Evolutionary conservation across 2,797 vertebrate species (phyloP), one percentile per base, ranked within the genome.

Genomic region (Spinus pinus): DNA sequence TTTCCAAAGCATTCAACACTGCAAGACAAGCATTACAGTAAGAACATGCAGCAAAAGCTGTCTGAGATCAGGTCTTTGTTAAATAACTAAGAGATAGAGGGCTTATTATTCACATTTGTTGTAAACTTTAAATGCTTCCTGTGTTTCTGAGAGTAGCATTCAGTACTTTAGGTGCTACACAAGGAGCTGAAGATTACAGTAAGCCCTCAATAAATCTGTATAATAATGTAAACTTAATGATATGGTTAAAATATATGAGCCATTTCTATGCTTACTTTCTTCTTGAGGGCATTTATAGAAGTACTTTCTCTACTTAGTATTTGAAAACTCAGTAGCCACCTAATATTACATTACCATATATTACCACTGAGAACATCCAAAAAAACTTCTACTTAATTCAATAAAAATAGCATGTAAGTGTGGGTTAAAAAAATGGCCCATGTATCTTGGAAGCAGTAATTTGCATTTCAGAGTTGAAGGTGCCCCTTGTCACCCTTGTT

Each of bases 181-280:
- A 74, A 51, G 20, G 12, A 88, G 58, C 1, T 49, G 49, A 93
- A 83, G 79, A 88, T 37, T 54, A 71, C 2, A 81, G 8, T 21
- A 80, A 64, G 56, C 23, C n/a, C 56, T 41, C 2, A 2, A 80
- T 60, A 75, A 81, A 82, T 1, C 0, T 16, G 22, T 23, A 58
- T 44, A 83, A 70, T 57, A 77, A 91, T 18, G 19, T 53, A 93
- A 92, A 83, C n/a, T 31, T 77, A 86, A 94, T 33, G 30, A 41
- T 49, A 70, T 2, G 2, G 61, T 72, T 74, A 69, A 69, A 93
- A 91, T 73, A 77, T 12, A 70, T 50, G 41, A 94, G 61, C 22
- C 35, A 92, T 56, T 89, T 85, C 79, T 91, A 81, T 47, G n/a
- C 49, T 80, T 88, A 83, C 60, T 65, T 87, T 88, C 65, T 86